These are phyloP conservation scores for Micronisus gabar DNA, from an alignment of 2,113 vertebrate species.

Conservation along the genomic window DNA sequence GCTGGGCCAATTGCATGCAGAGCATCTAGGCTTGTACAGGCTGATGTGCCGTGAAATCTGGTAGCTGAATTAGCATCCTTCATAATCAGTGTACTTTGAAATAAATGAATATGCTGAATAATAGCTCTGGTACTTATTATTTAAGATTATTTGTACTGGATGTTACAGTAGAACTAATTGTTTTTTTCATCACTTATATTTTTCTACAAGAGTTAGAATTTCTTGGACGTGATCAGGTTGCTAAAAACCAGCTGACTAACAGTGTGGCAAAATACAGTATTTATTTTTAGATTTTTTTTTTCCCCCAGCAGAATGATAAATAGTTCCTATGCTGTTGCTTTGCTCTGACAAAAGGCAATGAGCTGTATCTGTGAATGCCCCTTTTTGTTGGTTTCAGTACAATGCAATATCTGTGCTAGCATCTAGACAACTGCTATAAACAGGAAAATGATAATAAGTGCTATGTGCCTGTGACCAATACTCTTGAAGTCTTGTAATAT, in stretches of 20 bases:
- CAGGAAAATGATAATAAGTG: background rate
- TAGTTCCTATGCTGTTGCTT: background rate
- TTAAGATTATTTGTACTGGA: background rate
- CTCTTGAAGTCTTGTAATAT: conserved; percentile 12
- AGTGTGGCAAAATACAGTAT: conserved; percentile 3
- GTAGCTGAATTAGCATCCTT: conserved; percentile 1
- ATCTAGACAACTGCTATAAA: conserved; percentile 36
- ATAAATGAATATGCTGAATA: background rate
- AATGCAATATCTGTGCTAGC: conserved; percentile 31
- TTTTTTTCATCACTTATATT: background rate
- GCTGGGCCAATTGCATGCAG: background rate
- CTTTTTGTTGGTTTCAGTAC: conserved; percentile 46
- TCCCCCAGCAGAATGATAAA: background rate
- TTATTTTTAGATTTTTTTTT: conserved; percentile 14
- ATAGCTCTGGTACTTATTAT: background rate
- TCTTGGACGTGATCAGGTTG: conserved; percentile 23
- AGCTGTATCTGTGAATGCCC: conserved; percentile 24
- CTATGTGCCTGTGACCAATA: background rate
- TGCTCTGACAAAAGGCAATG: conserved; percentile 31
- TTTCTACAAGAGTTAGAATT: conserved; percentile 3
- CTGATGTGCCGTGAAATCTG: background rate
- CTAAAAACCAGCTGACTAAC: conserved; percentile 34
- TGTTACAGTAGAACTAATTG: conserved; percentile 9
- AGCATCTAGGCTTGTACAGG: background rate
- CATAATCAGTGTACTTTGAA: background rate